Evolutionary conservation across 1,140 invertebrate species (phyloP).

Genomic region (Calycopis cecrops): DNA sequence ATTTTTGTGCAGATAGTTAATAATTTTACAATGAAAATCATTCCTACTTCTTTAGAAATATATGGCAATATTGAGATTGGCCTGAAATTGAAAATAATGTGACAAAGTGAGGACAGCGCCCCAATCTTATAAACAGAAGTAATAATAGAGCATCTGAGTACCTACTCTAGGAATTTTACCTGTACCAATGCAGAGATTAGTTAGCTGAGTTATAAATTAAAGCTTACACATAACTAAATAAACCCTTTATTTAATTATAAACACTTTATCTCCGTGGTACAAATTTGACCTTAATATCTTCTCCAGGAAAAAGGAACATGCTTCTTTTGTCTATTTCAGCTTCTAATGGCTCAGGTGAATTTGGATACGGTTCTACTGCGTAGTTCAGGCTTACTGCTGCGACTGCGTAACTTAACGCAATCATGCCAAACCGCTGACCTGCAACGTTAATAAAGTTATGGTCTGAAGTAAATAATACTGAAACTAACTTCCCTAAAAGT

Average conservation of each 20-base stretch:
- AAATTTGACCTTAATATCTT: conserved; percentile 1
- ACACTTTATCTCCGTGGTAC: not conserved
- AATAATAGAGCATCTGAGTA: not conserved
- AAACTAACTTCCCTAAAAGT: no score
- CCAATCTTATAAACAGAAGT: not conserved
- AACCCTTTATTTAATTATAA: not conserved
- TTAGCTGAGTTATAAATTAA: not conserved
- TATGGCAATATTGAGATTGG: no score
- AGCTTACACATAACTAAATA: not conserved
- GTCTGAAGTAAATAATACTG: no score
- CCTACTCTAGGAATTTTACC: no score
- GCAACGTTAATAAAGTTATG: no score
- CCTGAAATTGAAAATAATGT: not conserved
- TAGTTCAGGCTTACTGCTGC: conserved; percentile 27
- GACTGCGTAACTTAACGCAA: conserved; percentile 21
- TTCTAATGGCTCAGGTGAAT: conserved; percentile 22
- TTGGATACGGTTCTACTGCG: conserved; percentile 20
- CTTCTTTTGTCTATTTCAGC: conserved; percentile 21
- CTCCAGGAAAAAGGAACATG: conserved; percentile 4
- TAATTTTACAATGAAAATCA: no score
- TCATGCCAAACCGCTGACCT: conserved; percentile 33
- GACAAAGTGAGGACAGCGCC: not conserved
- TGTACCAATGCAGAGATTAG: not conserved
- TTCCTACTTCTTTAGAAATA: no score
- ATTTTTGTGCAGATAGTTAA: no score